Evolutionary conservation across 2,888 invertebrate species (phyloP).

Genomic region (Clostera curtula): DNA sequence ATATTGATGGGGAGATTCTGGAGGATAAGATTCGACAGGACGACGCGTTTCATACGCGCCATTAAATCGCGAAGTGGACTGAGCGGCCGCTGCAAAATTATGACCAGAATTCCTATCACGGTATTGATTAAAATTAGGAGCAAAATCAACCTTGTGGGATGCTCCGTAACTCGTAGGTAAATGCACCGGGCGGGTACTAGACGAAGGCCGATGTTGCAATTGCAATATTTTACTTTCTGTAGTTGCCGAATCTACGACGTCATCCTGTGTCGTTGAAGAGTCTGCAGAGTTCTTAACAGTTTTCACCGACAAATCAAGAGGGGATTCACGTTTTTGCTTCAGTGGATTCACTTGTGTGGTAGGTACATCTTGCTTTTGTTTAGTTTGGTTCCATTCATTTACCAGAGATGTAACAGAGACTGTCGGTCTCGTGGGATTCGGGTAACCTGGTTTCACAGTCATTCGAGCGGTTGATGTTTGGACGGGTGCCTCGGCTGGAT

Average conservation of each 20-base stretch:
- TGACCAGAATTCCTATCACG: constrained; percentile 47
- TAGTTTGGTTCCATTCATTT: constrained; percentile 65
- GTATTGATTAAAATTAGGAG: constrained; percentile 80
- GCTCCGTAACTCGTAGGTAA: constrained; percentile 36
- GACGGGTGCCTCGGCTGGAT: constrained; percentile 40
- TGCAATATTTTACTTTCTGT: constrained; percentile 48
- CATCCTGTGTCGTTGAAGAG: constrained; percentile 87
- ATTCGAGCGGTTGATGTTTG: constrained; percentile 55
- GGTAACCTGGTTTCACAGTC: constrained; percentile 49
- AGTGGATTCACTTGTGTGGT: constrained; percentile 52
- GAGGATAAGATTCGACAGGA: constrained; percentile 41
- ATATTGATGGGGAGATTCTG: constrained; percentile 54
- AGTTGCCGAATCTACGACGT: constrained; percentile 64
- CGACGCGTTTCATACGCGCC: constrained; percentile 47
- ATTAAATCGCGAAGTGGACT: constrained; percentile 45
- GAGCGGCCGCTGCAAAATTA: constrained; percentile 32
- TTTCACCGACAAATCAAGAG: constrained; percentile 91
- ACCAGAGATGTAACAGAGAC: constrained; percentile 67
- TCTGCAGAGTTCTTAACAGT: constrained; percentile 92
- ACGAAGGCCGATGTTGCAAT: constrained; percentile 43
- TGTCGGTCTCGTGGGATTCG: constrained; percentile 61
- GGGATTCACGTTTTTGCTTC: constrained; percentile 82
- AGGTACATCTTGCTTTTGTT: constrained; percentile 82
- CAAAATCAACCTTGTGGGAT: constrained; percentile 86
- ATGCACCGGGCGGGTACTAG: constrained; percentile 34